A percentile compares a stretch with the other conserved stretches of the same genome.
Evolutionary conservation across 2,888 invertebrate genomes (phyloP).

Genomic region (Dicyrtoma fusca): DNA sequence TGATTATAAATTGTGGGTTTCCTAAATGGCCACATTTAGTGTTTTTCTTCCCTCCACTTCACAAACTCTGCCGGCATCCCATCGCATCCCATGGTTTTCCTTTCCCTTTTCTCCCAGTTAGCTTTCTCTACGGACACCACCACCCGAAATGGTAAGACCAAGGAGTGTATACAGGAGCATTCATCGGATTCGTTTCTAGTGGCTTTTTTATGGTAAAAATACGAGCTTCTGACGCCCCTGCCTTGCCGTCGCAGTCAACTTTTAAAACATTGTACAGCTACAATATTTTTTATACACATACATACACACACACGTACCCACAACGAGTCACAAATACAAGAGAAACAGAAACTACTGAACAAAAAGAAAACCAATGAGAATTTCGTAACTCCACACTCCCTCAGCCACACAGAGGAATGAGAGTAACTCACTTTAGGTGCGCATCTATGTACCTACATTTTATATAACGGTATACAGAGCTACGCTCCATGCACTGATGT

Average conservation of each 20-base stretch:
- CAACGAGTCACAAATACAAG: too few relatives aligned
- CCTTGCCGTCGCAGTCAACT: background rate
- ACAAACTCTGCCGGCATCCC: conserved; percentile 39
- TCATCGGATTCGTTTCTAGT: background rate
- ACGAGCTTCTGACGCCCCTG: conserved; percentile 21
- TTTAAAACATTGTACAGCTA: background rate
- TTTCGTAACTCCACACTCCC: too few relatives aligned
- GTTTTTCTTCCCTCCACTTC: conserved; percentile 50
- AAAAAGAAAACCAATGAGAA: too few relatives aligned
- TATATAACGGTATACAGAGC: too few relatives aligned
- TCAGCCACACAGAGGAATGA: too few relatives aligned
- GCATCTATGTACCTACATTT: too few relatives aligned
- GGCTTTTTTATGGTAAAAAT: conserved; percentile 23
- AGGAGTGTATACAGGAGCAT: too few relatives aligned
- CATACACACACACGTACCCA: background rate
- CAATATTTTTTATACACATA: background rate
- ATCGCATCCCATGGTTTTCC: too few relatives aligned
- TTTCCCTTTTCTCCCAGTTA: conserved; percentile 20
- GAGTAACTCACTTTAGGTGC: too few relatives aligned
- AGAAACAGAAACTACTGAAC: too few relatives aligned
- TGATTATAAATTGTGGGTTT: conserved; percentile 57
- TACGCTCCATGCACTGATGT: too few relatives aligned
- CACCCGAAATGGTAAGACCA: too few relatives aligned
- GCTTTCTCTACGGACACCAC: background rate
- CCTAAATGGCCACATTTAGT: conserved; percentile 56